Conservation (phyloP, 2,797 vertebrate species). For the Glossophaga mutica region DNA sequence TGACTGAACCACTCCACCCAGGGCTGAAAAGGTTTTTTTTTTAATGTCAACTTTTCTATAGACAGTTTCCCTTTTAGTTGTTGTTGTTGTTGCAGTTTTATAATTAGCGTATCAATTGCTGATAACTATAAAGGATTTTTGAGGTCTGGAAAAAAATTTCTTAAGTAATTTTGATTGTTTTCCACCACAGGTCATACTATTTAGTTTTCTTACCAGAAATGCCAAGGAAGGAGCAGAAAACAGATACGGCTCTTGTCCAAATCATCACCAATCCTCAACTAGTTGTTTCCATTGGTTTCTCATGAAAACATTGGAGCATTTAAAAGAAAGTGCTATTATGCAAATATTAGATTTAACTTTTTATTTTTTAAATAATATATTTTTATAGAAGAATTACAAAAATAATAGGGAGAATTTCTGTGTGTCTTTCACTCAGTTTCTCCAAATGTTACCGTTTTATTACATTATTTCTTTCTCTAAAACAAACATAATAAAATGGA, state of each 20-base stretch:
- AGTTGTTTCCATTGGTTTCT: slow-evolving; percentile 39
- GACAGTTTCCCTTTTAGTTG: slow-evolving; percentile 20
- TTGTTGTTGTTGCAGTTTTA: slow-evolving; percentile 2
- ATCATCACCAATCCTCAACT: slow-evolving; percentile 33
- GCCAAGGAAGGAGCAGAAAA: slow-evolving; percentile 5
- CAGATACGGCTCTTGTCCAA: not conserved
- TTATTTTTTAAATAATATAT: slow-evolving; percentile 27
- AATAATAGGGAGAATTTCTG: not conserved
- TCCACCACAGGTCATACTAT: not conserved
- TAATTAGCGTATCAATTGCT: slow-evolving; percentile 26
- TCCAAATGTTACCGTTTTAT: slow-evolving; percentile 32
- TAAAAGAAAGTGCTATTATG: slow-evolving; percentile 23
- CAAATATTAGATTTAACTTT: slow-evolving; percentile 25
- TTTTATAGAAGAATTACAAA: slow-evolving; percentile 10
- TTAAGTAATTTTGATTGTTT: slow-evolving; percentile 41
- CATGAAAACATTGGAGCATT: slow-evolving; percentile 1
- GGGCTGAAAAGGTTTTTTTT: not conserved
- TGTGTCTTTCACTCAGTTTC: no score
- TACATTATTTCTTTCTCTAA: slow-evolving; percentile 16
- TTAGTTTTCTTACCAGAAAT: slow-evolving; percentile 49
- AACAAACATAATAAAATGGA: slow-evolving; percentile 7
- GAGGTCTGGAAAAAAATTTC: slow-evolving; percentile 29
- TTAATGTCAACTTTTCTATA: not conserved
- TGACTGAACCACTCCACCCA: not conserved
- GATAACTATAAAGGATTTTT: slow-evolving; percentile 36